Evolutionary conservation across 2,888 invertebrate species (phyloP), one percentile per base, ranked within the genome.

Genomic region (Cephus rjabovi): DNA sequence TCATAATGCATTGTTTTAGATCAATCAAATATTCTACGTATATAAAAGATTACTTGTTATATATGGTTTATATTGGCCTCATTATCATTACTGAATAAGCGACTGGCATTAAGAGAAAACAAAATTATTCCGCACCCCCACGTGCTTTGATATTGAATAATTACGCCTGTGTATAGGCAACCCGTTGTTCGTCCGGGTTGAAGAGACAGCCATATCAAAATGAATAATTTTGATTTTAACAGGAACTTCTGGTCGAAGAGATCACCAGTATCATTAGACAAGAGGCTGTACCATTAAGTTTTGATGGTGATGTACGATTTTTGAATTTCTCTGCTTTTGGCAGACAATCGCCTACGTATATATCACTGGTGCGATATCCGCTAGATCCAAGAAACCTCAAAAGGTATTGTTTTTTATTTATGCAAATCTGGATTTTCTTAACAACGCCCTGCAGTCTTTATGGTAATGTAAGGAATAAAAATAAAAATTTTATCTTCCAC

Each of bases 361-460:
- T 95, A 79, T 94, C 94, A 84, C 84, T 95, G 73, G 92, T 95
- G 70, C 91, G 95, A 83, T 93, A 95, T 86, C 95, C 95, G 0
- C 89, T 94, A 33, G 93, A 94, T 83, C 86, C 84, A 4, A 93
- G 92, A 86, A 71, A 71, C 9, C 1, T 71, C 3, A 31, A 71
- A 71, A 71, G 71, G 37, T 56, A 6, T 70, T 33, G 4, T 30
- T 70, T 6, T 40, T 40, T 2, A 6, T 40, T 15, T 40, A 23
- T 40, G 6, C 4, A 2, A 56, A 56, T 56, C 9, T 56, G 23
- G 2, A 56, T 23, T 23, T 9, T 23, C 6, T 40, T 40, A 15
- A 40, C 15, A 15, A 40, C 9, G 40, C 9, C 23, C 6, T 56
- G 9, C 23, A 56, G 6, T 6, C 23, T 23, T 56, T 56, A 3